Base-by-base conservation (phyloP, 2,888 invertebrate genomes). In the Cantharis flavilabris region DNA sequence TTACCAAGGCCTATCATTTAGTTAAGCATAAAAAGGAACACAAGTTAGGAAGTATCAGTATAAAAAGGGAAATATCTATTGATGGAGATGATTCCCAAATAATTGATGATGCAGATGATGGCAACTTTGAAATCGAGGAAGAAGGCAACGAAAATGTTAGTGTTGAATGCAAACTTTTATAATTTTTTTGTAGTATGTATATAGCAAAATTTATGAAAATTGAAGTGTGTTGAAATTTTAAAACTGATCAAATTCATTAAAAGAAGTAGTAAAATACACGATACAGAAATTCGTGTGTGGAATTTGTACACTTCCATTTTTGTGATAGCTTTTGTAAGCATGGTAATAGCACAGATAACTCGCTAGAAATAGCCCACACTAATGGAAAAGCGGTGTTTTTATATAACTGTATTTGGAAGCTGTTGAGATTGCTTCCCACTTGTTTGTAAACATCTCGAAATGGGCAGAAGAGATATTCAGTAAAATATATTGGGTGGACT, bases 21-120 rank as follows among this genome's bases (percentile, higher is more conserved):
- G 74, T 80, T 63, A 83, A 83, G 65, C 84, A 85, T 73, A 81
- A 81, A 73, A 82, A 82, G 71, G 82, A 82, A 63, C 84, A 85
- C 75, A 82, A 81, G 72, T 18, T 78, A 18, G 79, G 74, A 18
- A 64, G 73, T 67, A 20, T 62, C 11, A 72, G 63, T 62, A 63
- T 75, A 10, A 76, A 82, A 28, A 74, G 77, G 62, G 80, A 80
- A 69, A 33, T 64, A 10, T 75, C 78, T 20, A 79, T 76, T 62
- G 81, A 82, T 33, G 74, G 75, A 3, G 81, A 81, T 18, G 72
- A 76, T 18, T 70, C 73, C 9, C 75, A 78, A 28, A 70, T 28
- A 26, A 69, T 67, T n/a, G 76, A 80, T 13, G 75, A 80, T 72
- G 76, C 78, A 65, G 76, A 33, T 30, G 75, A 71, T 71, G 75